phyloP scores from a whole-genome alignment of 2,888 invertebrate species.

The Monoplex corrugatus region DNA sequence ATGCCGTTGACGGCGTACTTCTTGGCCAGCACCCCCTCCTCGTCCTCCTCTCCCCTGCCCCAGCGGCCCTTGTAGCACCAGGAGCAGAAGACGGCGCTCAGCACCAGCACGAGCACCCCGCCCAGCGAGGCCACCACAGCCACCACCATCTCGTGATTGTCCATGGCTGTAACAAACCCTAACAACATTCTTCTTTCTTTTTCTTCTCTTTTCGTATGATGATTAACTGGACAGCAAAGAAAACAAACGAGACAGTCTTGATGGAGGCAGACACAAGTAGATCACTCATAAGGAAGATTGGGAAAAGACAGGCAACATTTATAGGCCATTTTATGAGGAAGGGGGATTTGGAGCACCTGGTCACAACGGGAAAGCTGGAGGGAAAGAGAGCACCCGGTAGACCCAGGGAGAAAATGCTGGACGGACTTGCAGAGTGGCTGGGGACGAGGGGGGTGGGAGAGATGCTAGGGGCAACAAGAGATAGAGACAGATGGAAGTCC shows the following conservation, averaged over 20 bases:
- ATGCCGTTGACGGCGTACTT: constrained; percentile 50
- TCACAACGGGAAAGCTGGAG: too few relatives aligned
- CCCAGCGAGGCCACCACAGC: constrained; percentile 38
- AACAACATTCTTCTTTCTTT: too few relatives aligned
- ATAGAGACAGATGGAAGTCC: too few relatives aligned
- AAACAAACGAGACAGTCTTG: too few relatives aligned
- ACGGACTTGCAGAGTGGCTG: too few relatives aligned
- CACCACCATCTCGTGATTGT: constrained; percentile 34
- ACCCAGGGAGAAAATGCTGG: too few relatives aligned
- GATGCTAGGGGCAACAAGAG: too few relatives aligned
- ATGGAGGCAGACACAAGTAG: not conserved
- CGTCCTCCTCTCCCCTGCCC: constrained; percentile 27
- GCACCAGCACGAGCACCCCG: constrained; percentile 42
- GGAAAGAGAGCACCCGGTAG: too few relatives aligned
- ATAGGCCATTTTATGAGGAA: not conserved
- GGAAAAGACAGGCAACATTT: not conserved
- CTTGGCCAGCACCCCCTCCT: constrained; percentile 42
- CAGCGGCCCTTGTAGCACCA: constrained; percentile 48
- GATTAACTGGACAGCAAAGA: not conserved
- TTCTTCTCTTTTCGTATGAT: too few relatives aligned
- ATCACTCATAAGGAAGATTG: not conserved
- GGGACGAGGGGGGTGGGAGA: too few relatives aligned
- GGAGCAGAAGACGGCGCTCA: constrained; percentile 50
- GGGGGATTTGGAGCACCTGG: not conserved
- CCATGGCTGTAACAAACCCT: constrained; percentile 36